Percentiles rank a stretch among this genome's conserved stretches.
These are phyloP conservation scores for Dreissena rostriformis DNA, from an alignment of 1,140 invertebrate species.

Conservation along the genomic window DNA sequence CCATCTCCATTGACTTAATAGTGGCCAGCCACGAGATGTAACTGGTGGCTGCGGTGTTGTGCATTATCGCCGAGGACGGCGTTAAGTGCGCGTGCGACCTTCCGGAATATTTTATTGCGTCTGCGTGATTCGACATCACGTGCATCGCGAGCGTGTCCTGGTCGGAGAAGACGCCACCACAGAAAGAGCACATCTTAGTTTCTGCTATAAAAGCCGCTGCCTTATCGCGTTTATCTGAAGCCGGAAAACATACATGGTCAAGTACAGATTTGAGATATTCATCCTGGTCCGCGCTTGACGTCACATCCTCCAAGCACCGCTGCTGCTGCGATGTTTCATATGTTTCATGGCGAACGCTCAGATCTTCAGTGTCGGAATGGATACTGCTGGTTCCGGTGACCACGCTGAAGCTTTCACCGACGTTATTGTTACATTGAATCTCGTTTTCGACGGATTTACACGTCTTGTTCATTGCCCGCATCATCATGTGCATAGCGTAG, in stretches of 20 bases:
- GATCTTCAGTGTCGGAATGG: not conserved
- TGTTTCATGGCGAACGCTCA: not conserved
- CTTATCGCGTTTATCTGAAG: not conserved
- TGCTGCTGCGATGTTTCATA: not conserved
- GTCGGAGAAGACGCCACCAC: slow-evolving; percentile 37
- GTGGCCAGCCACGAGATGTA: slow-evolving; percentile 11
- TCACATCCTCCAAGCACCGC: slow-evolving; percentile 48
- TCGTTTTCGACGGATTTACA: slow-evolving; percentile 41
- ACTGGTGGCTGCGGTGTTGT: not conserved
- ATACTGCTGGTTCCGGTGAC: not conserved
- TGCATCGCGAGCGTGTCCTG: slow-evolving; percentile 61
- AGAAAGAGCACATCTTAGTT: slow-evolving; percentile 44
- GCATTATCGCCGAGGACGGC: not conserved
- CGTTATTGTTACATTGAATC: not conserved
- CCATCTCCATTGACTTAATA: slow-evolving; percentile 2
- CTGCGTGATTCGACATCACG: slow-evolving; percentile 58
- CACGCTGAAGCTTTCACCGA: not conserved
- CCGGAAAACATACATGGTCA: slow-evolving; percentile 34
- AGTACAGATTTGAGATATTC: slow-evolving; percentile 54
- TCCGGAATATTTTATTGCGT: slow-evolving; percentile 16
- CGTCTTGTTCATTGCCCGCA: slow-evolving; percentile 67
- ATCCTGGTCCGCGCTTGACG: slow-evolving; percentile 43
- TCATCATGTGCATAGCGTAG: slow-evolving; percentile 75
- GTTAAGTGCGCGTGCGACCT: not conserved
- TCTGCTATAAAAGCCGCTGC: slow-evolving; percentile 10